phyloP scores from a whole-genome alignment of 2,797 vertebrate species.

The Premnoplex brunnescens region DNA sequence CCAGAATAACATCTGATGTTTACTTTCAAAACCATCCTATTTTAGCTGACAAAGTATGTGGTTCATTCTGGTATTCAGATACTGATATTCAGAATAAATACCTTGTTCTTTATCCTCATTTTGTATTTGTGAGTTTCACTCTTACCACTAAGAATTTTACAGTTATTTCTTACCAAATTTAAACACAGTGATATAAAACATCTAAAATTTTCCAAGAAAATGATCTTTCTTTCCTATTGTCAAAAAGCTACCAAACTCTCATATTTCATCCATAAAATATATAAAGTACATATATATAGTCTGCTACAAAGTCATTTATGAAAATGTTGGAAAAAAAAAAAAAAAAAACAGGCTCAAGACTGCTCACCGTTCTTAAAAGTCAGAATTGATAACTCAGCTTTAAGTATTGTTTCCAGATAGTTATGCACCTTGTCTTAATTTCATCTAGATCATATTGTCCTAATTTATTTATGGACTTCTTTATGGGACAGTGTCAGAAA shows the following conservation, averaged over 20 bases:
- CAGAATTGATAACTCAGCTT: neutral
- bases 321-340: neutral
- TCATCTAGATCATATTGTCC: neutral
- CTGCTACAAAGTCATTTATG: neutral
- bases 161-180: neutral
- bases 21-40: neutral
- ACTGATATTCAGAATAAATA: neutral
- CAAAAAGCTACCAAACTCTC: neutral
- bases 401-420: neutral
- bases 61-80: neutral
- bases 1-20: neutral
- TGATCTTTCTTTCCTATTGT: neutral
- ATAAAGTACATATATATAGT: neutral
- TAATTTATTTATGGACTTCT: conserved; percentile 6
- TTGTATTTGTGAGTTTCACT: neutral
- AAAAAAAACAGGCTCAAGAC: neutral
- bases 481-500: conserved; percentile 20
- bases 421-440: neutral
- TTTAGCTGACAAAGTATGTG: neutral
- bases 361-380: neutral
- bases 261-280: neutral
- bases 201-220: neutral
- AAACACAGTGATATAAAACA: neutral
- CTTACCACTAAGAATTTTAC: neutral
- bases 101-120: neutral